phyloP scores from a whole-genome alignment of 2,797 vertebrate genomes.

The Lepus oiostolus region DNA sequence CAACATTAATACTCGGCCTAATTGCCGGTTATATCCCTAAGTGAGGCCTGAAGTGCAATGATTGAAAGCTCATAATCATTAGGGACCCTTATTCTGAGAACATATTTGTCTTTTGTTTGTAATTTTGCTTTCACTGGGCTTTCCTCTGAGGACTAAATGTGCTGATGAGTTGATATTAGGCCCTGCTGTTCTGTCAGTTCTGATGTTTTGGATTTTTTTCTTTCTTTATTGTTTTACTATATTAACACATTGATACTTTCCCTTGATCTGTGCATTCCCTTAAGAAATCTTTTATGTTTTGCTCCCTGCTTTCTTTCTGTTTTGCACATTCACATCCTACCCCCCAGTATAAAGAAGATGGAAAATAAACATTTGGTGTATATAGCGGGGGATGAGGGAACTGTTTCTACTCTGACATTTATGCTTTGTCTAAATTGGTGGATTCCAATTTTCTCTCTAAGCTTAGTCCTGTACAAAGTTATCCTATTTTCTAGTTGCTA shows the following conservation, averaged over 20 bases:
- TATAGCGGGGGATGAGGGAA: neutral
- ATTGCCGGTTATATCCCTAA: neutral
- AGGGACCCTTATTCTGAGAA: neutral
- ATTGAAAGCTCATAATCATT: constrained; percentile 32
- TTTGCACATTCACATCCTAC: constrained; percentile 11
- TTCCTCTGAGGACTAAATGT: constrained; percentile 31
- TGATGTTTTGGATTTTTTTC: neutral
- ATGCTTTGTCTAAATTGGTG: neutral
- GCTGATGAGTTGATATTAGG: constrained; percentile 4
- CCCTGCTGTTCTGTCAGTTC: neutral
- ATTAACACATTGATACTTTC: neutral
- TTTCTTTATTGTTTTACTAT: neutral
- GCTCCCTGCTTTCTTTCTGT: neutral
- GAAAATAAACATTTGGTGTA: constrained; percentile 30
- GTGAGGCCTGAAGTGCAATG: constrained; percentile 16
- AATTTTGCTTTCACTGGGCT: constrained; percentile 39
- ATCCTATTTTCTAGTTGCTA: neutral
- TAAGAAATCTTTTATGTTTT: constrained; percentile 37
- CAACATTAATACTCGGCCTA: neutral
- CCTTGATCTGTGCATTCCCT: neutral
- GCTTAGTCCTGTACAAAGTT: neutral
- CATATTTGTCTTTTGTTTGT: constrained; percentile 39
- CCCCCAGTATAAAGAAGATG: constrained; percentile 31
- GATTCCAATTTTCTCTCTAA: constrained; percentile 41
- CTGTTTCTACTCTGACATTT: constrained; percentile 48